These are phyloP conservation scores for Orthosia gothica DNA, from an alignment of 2,888 invertebrate genomes.

Conservation along the genomic window DNA sequence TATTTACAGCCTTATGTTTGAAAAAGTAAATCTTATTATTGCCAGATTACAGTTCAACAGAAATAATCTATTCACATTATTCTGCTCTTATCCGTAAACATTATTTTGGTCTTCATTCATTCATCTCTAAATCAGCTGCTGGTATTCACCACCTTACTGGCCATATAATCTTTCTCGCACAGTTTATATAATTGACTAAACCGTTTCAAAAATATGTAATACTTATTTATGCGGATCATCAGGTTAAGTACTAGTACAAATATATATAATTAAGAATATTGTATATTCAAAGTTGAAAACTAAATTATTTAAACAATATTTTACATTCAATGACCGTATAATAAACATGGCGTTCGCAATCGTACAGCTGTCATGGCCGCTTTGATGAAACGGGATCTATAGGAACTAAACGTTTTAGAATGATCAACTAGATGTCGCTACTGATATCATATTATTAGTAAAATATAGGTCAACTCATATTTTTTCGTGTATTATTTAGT, in stretches of 20 bases:
- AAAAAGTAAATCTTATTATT: background rate
- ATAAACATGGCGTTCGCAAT: background rate
- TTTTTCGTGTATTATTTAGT: background rate
- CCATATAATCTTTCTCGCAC: background rate
- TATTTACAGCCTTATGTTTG: background rate
- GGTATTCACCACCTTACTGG: background rate
- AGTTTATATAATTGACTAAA: background rate
- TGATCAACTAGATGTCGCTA: slow-evolving; percentile 37
- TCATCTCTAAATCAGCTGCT: background rate
- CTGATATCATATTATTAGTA: background rate
- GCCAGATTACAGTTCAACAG: background rate
- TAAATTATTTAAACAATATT: background rate
- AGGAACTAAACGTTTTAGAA: background rate
- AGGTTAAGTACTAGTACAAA: background rate
- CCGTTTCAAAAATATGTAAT: too few relatives aligned
- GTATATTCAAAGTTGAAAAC: background rate
- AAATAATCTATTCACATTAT: background rate
- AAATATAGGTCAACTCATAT: background rate
- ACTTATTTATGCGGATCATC: background rate
- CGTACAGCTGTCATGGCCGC: background rate
- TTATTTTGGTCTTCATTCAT: background rate
- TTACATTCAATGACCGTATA: background rate
- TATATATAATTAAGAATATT: too few relatives aligned
- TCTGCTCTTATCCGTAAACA: background rate
- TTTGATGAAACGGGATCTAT: slow-evolving; percentile 33